Percentiles rank a stretch among this genome's conserved stretches.
Evolutionary conservation across 1,140 invertebrate genomes (phyloP).

Genomic region (Zophobas atratus): DNA sequence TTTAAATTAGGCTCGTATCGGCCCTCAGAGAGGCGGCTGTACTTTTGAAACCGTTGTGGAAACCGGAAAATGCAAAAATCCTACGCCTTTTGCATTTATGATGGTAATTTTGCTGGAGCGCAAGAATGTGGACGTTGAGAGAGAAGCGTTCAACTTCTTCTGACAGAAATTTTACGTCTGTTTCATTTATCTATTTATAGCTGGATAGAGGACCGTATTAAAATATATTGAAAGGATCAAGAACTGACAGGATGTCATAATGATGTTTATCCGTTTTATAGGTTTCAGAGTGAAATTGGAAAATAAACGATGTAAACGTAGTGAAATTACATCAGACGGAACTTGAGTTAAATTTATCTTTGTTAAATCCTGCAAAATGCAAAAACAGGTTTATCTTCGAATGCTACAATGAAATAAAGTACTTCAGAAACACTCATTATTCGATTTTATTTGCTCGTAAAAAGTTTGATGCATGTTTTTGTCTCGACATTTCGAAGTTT

Average conservation of each 20-base stretch:
- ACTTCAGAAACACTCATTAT: constrained; percentile 33
- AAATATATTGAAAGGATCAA: constrained; percentile 21
- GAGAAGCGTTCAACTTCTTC: not conserved
- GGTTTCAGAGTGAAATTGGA: not conserved
- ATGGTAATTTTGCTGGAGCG: not conserved
- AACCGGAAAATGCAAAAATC: constrained; percentile 15
- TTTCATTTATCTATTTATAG: constrained; percentile 16
- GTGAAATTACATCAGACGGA: constrained; percentile 5
- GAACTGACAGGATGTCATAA: not conserved
- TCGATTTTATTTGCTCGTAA: constrained; percentile 26
- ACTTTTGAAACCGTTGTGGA: constrained; percentile 2
- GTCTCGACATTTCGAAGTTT: constrained; percentile 14
- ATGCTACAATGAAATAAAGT: constrained; percentile 17
- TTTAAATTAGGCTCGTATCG: constrained; percentile 33
- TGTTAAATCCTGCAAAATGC: constrained; percentile 22
- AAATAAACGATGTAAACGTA: not conserved
- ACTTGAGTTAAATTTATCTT: constrained; percentile 13
- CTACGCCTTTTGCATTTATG: constrained; percentile 14
- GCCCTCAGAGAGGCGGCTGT: constrained; percentile 7
- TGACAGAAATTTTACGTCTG: constrained; percentile 26
- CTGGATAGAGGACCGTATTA: constrained; percentile 15
- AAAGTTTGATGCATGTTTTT: constrained; percentile 4
- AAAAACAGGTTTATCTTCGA: constrained; percentile 26
- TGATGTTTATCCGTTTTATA: not conserved
- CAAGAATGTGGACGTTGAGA: constrained; percentile 3